Conservation (phyloP, 2,888 invertebrate genomes). For the Erebia palarica region DNA sequence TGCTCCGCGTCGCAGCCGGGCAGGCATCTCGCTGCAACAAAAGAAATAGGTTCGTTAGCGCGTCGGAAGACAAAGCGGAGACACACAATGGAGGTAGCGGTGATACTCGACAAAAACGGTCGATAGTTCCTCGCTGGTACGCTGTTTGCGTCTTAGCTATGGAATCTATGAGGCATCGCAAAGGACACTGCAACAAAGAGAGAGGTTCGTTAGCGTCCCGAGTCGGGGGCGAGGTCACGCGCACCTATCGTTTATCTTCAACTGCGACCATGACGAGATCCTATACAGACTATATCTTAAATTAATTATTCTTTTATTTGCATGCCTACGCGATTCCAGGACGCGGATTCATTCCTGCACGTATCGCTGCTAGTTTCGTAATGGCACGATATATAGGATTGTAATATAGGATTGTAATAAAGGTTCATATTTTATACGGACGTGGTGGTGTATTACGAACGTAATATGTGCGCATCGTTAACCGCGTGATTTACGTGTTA, state of each 20-base stretch:
- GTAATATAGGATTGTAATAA: constrained; percentile 45
- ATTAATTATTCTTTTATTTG: constrained; percentile 38
- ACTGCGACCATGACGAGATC: constrained; percentile 49
- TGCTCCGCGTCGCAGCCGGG: constrained; percentile 95
- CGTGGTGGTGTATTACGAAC: constrained; percentile 58
- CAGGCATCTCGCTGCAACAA: constrained; percentile 93
- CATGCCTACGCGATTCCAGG: constrained; percentile 27
- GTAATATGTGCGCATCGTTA: constrained; percentile 72
- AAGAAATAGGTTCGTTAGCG: constrained; percentile 78
- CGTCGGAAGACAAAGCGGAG: constrained; percentile 55
- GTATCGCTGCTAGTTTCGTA: constrained; percentile 33
- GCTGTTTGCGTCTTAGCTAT: constrained; percentile 49
- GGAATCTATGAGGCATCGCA: constrained; percentile 58
- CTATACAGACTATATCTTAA: constrained; percentile 51
- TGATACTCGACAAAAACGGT: constrained; percentile 57
- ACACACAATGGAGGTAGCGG: constrained; percentile 50
- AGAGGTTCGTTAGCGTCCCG: constrained; percentile 72
- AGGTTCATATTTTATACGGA: constrained; percentile 55
- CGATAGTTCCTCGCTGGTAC: constrained; percentile 40
- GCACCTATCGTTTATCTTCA: constrained; percentile 63
- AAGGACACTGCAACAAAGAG: constrained; percentile 70
- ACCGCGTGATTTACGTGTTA: constrained; percentile 67
- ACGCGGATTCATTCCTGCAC: constrained; percentile 34
- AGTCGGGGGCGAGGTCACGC: constrained; percentile 71
- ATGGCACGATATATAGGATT: constrained; percentile 35